These are phyloP conservation scores for Pelagia noctiluca DNA, from an alignment of 30 jellyfish, hydroid and myxozoan genomes.

Conservation along the genomic window DNA sequence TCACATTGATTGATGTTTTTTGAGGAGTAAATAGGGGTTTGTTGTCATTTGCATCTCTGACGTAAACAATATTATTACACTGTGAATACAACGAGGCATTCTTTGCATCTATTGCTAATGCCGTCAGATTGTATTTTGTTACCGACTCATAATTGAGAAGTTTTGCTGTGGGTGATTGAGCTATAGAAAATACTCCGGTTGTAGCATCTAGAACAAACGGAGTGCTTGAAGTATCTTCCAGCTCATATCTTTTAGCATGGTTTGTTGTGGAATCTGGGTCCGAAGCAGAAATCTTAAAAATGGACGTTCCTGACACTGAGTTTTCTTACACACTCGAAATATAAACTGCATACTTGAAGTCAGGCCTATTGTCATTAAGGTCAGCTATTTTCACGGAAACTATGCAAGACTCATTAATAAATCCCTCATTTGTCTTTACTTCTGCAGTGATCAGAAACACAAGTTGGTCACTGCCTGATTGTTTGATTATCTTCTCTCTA, in stretches of 20 bases:
- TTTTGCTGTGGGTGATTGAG: not conserved
- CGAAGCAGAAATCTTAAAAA: conserved; percentile 37
- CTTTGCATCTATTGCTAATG: conserved; percentile 50
- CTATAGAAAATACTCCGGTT: conserved; percentile 63
- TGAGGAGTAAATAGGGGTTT: conserved; percentile 64
- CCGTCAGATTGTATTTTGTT: conserved; percentile 34
- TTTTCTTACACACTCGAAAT: conserved; percentile 28
- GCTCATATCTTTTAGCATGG: conserved; percentile 19
- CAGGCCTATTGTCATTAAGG: conserved; percentile 89
- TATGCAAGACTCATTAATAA: conserved; percentile 38
- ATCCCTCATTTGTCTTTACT: not conserved
- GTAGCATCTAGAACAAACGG: conserved; percentile 54
- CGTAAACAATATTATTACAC: conserved; percentile 24
- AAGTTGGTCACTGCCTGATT: conserved; percentile 49
- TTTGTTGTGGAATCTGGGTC: conserved; percentile 64
- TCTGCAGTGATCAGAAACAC: conserved; percentile 39
- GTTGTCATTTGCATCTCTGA: conserved; percentile 71
- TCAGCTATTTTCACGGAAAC: conserved; percentile 50
- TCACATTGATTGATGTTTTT: conserved; percentile 9
- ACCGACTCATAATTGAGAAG: conserved; percentile 48
- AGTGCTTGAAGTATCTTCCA: conserved; percentile 7
- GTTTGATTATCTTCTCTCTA: conserved; percentile 44
- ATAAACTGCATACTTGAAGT: conserved; percentile 31
- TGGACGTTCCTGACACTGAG: conserved; percentile 48
- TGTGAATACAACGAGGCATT: conserved; percentile 40